These are phyloP conservation scores for Entomobrya multifasciata DNA, from an alignment of 2,888 invertebrate genomes.

Conservation along the genomic window DNA sequence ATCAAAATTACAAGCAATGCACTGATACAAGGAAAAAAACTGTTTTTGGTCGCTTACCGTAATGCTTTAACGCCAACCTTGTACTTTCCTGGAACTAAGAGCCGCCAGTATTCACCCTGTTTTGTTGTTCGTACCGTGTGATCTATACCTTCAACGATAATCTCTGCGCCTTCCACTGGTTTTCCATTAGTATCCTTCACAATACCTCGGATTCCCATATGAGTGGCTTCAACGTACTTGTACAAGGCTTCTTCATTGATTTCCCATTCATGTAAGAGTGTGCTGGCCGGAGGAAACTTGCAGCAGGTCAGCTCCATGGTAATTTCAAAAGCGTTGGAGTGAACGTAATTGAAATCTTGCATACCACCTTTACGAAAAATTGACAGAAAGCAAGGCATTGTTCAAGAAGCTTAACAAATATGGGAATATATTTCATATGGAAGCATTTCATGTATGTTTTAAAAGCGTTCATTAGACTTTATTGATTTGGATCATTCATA, in stretches of 20 bases:
- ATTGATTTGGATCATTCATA: conserved; percentile 72
- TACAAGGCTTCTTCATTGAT: conserved; percentile 93
- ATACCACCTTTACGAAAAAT: conserved; percentile 89
- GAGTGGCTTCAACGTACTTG: conserved; percentile 90
- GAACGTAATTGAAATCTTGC: conserved; percentile 98
- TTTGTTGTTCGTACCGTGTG: conserved; percentile 90
- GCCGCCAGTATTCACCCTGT: conserved; percentile 96
- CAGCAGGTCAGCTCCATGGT: conserved; percentile 98
- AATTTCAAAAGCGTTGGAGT: conserved; percentile 97
- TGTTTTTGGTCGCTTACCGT: conserved; percentile 84
- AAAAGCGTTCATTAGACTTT: not conserved
- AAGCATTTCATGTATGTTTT: too few species aligned
- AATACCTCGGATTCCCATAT: conserved; percentile 87
- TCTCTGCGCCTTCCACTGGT: conserved; percentile 88
- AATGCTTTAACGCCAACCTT: conserved; percentile 87
- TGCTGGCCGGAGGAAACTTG: conserved; percentile 90
- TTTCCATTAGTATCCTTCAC: conserved; percentile 85
- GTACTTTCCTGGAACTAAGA: conserved; percentile 94
- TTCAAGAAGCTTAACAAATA: too few species aligned
- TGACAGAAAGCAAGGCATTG: not conserved
- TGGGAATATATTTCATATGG: too few species aligned
- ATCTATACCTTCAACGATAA: conserved; percentile 88
- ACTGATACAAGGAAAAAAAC: too few species aligned
- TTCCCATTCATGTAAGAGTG: conserved; percentile 90
- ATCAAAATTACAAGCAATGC: not conserved